Evolutionary conservation across 1,140 invertebrate genomes (phyloP).

Genomic region (Pseudoatta argentina): DNA sequence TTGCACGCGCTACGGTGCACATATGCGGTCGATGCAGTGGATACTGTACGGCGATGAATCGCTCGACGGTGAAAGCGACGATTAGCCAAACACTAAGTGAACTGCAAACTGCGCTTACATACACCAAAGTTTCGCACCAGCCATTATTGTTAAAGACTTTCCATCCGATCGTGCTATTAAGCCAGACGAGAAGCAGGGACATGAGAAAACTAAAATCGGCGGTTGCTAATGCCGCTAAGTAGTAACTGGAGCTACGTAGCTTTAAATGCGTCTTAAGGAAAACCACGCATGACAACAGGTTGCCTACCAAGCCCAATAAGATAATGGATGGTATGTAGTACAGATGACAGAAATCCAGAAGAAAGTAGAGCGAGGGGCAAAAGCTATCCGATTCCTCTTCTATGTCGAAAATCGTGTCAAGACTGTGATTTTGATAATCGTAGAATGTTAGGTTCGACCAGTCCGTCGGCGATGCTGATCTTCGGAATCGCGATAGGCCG

Average conservation of each 20-base stretch:
- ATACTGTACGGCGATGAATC: slow-evolving; percentile 90
- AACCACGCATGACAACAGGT: slow-evolving; percentile 87
- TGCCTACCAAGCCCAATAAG: slow-evolving; percentile 87
- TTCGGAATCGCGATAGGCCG: slow-evolving; percentile 22
- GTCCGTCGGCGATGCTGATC: slow-evolving; percentile 21
- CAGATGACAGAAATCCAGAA: slow-evolving; percentile 86
- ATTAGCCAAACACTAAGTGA: slow-evolving; percentile 89
- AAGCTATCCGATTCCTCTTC: slow-evolving; percentile 72
- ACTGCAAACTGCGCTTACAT: slow-evolving; percentile 87
- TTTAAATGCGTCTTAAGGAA: slow-evolving; percentile 88
- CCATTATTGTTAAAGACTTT: slow-evolving; percentile 86
- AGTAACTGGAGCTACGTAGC: slow-evolving; percentile 88
- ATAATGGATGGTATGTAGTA: slow-evolving; percentile 88
- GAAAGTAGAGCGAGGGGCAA: slow-evolving; percentile 79
- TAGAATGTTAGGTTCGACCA: slow-evolving; percentile 51
- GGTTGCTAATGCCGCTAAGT: slow-evolving; percentile 87
- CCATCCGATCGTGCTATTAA: slow-evolving; percentile 86
- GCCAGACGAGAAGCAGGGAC: slow-evolving; percentile 87
- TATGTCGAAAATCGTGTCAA: background rate
- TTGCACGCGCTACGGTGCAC: slow-evolving; percentile 89
- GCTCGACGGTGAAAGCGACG: slow-evolving; percentile 89
- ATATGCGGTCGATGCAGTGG: slow-evolving; percentile 88
- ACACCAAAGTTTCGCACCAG: slow-evolving; percentile 88
- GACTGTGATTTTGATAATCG: slow-evolving; percentile 35
- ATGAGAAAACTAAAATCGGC: slow-evolving; percentile 87